Percentiles rank a stretch among this genome's conserved stretches.
Conservation (phyloP, 1,140 invertebrate species). For the Drosophila asahinai region DNA sequence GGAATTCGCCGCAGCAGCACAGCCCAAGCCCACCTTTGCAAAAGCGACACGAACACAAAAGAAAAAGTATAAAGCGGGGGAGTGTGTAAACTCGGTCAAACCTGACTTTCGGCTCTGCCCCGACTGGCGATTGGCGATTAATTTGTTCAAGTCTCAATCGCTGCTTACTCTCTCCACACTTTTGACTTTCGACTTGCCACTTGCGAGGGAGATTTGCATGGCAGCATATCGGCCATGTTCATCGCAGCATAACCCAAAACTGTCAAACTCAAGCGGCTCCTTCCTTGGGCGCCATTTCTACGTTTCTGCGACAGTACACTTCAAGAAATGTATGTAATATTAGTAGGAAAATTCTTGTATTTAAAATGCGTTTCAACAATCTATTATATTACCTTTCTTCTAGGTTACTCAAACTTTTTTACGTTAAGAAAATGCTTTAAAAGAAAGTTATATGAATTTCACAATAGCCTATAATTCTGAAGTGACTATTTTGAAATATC, state of each 20-base stretch:
- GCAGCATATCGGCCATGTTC: slow-evolving; percentile 71
- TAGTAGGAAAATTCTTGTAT: not conserved
- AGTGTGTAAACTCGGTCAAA: slow-evolving; percentile 50
- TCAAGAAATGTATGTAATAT: not conserved
- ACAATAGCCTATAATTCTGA: not conserved
- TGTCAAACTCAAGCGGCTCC: slow-evolving; percentile 72
- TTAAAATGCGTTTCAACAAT: not conserved
- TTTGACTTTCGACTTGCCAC: slow-evolving; percentile 30
- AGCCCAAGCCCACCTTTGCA: slow-evolving; percentile 18
- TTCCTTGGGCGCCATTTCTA: slow-evolving; percentile 17
- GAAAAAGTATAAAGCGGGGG: not conserved
- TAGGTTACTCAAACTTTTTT: not conserved
- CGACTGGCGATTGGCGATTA: slow-evolving; percentile 75
- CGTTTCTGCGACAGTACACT: slow-evolving; percentile 7
- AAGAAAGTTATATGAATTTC: too few relatives aligned
- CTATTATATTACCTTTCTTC: not conserved
- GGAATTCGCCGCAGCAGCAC: slow-evolving; percentile 53
- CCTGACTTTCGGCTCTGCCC: slow-evolving; percentile 35
- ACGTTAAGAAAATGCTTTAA: not conserved
- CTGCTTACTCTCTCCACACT: slow-evolving; percentile 40
- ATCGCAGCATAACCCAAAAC: slow-evolving; percentile 80
- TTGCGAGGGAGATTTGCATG: slow-evolving; percentile 62
- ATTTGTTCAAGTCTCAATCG: slow-evolving; percentile 78
- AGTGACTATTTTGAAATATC: not conserved
- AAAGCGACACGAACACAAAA: slow-evolving; percentile 6